Evolutionary conservation across 2,797 vertebrate species (phyloP).

Genomic region (Sebastes glaucus): DNA sequence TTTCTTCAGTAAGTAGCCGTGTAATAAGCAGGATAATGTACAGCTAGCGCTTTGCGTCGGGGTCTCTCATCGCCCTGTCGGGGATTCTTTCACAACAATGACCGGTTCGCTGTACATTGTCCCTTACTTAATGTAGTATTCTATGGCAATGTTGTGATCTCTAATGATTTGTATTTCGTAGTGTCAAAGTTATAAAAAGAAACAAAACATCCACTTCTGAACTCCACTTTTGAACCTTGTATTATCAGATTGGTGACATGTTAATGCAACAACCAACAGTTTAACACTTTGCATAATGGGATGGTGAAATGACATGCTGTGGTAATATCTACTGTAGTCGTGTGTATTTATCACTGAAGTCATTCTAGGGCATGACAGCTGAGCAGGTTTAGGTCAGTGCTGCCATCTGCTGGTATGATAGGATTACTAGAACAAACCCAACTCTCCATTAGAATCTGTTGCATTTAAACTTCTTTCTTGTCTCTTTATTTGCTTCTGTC

Average conservation of each 20-base stretch:
- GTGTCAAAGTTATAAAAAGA: no score
- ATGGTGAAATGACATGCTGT: conserved; percentile 11
- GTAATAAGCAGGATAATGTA: no score
- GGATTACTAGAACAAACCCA: neutral
- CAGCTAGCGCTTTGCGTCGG: no score
- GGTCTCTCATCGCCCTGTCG: no score
- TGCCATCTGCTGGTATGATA: conserved; percentile 66
- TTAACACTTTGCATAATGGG: neutral
- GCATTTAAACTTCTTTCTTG: neutral
- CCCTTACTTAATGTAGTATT: neutral
- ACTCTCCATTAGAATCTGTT: neutral
- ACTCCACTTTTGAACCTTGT: neutral
- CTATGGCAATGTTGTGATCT: neutral
- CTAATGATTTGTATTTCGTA: neutral
- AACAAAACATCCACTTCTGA: neutral
- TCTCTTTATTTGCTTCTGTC: neutral
- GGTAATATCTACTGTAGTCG: neutral
- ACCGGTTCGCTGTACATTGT: no score
- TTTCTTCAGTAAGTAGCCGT: no score
- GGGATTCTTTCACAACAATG: no score
- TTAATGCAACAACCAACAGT: neutral
- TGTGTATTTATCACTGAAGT: neutral
- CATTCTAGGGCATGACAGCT: neutral
- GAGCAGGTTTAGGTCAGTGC: conserved; percentile 16
- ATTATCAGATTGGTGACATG: neutral